These are phyloP conservation scores for Hydrocynus forskahlii DNA, from an alignment of 2,797 vertebrate species.

Conservation along the genomic window DNA sequence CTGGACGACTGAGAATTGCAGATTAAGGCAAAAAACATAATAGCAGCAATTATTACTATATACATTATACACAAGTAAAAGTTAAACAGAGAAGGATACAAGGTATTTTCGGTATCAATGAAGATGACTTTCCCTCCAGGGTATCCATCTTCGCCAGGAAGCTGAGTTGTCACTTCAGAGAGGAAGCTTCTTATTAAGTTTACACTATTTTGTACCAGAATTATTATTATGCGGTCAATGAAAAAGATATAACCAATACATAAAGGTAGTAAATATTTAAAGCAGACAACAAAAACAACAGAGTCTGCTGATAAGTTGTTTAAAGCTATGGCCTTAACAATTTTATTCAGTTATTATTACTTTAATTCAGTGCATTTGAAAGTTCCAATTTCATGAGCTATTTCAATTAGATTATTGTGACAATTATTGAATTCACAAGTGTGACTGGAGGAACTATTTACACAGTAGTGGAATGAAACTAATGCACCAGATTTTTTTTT, in stretches of 20 bases:
- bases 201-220: neutral
- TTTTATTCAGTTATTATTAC: neutral
- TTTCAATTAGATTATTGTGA: neutral
- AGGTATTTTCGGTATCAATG: conserved; percentile 97
- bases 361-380: neutral
- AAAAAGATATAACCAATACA: neutral
- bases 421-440: neutral
- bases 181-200: conserved; percentile 6
- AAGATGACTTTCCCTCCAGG: conserved; percentile 96
- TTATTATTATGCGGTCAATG: neutral
- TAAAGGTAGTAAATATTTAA: neutral
- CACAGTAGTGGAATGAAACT: neutral
- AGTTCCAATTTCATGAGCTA: neutral
- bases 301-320: neutral
- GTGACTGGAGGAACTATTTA: neutral
- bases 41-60: neutral
- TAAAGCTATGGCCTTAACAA: neutral
- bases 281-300: neutral
- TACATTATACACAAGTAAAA: neutral
- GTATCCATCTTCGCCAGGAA: conserved; percentile 90
- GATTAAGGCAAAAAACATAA: conserved; percentile 62
- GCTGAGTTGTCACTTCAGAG: conserved; percentile 89
- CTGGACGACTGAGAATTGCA: conserved; percentile 84
- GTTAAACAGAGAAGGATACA: conserved; percentile 85
- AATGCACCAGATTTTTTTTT: too few species aligned